Percentiles rank a stretch among this genome's conserved stretches.
Conservation (phyloP, 2,888 invertebrate genomes). For the Pardosa pseudoannulata region DNA sequence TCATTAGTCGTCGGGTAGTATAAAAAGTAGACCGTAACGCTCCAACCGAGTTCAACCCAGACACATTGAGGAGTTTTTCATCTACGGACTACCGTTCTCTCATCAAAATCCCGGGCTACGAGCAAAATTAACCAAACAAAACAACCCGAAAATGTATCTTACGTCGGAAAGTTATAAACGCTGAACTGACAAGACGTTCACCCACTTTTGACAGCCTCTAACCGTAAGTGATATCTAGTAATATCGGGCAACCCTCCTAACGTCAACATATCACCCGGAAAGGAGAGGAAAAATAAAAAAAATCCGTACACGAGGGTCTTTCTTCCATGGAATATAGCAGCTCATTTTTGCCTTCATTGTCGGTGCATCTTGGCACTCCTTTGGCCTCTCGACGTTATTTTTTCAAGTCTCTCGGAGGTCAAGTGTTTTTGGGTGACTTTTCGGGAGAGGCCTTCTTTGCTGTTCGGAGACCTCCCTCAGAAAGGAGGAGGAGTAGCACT, state of each 20-base stretch:
- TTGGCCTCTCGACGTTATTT: not conserved
- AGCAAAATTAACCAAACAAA: too few relatives aligned
- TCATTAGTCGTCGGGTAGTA: too few relatives aligned
- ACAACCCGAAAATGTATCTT: too few relatives aligned
- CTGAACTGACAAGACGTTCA: not conserved
- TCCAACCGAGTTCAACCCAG: too few relatives aligned
- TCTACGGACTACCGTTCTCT: too few relatives aligned
- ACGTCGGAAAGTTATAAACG: too few relatives aligned
- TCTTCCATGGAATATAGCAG: conserved; percentile 48
- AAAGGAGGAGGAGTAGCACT: too few relatives aligned
- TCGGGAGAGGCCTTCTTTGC: not conserved
- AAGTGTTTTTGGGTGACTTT: conserved; percentile 39
- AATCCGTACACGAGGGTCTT: not conserved
- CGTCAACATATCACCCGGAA: conserved; percentile 38
- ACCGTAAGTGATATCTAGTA: not conserved
- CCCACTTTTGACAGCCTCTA: not conserved
- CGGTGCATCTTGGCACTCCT: conserved; percentile 54
- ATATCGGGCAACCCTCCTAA: conserved; percentile 28
- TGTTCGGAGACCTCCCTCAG: not conserved
- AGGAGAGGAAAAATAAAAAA: not conserved
- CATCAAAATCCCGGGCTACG: too few relatives aligned
- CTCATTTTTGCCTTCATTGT: conserved; percentile 62
- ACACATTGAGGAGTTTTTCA: too few relatives aligned
- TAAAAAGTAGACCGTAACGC: too few relatives aligned
- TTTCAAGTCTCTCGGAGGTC: conserved; percentile 34